Percentiles rank a stretch among this genome's conserved stretches.
Evolutionary conservation across 30 jellyfish, hydroid and myxozoan species (phyloP).

Genomic region (Chironex yamaguchii): DNA sequence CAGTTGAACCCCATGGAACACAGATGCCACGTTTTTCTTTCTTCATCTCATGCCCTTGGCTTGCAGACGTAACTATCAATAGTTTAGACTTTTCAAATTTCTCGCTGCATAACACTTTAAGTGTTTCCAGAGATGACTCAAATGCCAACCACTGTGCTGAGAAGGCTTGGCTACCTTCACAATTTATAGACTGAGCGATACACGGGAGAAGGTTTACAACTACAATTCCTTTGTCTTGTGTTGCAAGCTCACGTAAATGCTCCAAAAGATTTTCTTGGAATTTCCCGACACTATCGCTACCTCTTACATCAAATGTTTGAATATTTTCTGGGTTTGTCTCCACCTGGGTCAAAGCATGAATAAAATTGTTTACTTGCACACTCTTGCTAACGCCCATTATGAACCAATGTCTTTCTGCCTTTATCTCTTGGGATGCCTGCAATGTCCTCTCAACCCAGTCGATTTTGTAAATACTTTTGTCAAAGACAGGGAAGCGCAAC

Average conservation of each 20-base stretch:
- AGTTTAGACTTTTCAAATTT: constrained; percentile 22
- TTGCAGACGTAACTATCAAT: constrained; percentile 12
- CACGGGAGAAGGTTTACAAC: constrained; percentile 61
- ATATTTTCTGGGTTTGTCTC: not conserved
- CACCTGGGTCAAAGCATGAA: constrained; percentile 4
- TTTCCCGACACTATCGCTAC: too few species aligned
- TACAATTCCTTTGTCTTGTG: constrained; percentile 2
- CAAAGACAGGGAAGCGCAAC: constrained; percentile 36
- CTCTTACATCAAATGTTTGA: not conserved
- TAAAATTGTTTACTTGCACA: not conserved
- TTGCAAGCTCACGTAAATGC: not conserved
- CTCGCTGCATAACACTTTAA: constrained; percentile 24
- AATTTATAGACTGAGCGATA: not conserved
- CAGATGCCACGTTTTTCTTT: not conserved
- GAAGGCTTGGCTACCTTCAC: constrained; percentile 1
- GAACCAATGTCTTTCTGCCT: constrained; percentile 15
- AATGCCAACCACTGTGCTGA: constrained; percentile 68
- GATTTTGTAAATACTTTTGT: constrained; percentile 60
- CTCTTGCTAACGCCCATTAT: constrained; percentile 38
- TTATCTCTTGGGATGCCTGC: not conserved
- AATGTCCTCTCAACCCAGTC: constrained; percentile 28
- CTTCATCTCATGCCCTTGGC: constrained; percentile 13
- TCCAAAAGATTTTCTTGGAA: not conserved
- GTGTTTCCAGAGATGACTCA: constrained; percentile 59
- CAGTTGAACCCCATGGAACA: constrained; percentile 76